Conservation (phyloP, 2,888 invertebrate genomes). For the Eupithecia pulchellata region DNA sequence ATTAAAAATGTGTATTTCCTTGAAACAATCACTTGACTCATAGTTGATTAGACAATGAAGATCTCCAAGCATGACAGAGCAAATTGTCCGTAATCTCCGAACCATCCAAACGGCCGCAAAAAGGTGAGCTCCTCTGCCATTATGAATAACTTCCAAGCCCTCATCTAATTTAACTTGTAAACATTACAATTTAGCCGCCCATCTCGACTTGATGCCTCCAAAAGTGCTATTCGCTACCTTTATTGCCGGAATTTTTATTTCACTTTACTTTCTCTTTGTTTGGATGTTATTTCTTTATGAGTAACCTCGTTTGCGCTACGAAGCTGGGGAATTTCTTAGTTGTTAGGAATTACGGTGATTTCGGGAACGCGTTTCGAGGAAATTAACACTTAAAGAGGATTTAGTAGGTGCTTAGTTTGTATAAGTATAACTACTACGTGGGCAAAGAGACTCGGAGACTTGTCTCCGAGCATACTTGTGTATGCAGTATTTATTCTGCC, state of each 20-base stretch:
- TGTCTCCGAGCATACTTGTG: no score
- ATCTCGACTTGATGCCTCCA: slow-evolving; percentile 74
- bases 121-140: slow-evolving; percentile 66
- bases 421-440: neutral
- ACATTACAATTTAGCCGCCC: slow-evolving; percentile 79
- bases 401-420: slow-evolving; percentile 7
- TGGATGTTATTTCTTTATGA: slow-evolving; percentile 66
- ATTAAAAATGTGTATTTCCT: no score
- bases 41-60: slow-evolving; percentile 24
- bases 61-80: slow-evolving; percentile 47
- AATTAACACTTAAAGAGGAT: slow-evolving; percentile 18
- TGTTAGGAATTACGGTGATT: slow-evolving; percentile 36
- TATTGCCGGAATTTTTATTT: slow-evolving; percentile 71
- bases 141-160: slow-evolving; percentile 75
- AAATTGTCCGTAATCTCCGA: slow-evolving; percentile 71
- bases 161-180: slow-evolving; percentile 82
- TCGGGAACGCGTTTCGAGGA: slow-evolving; percentile 10
- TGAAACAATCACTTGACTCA: slow-evolving; percentile 10
- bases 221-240: slow-evolving; percentile 75
- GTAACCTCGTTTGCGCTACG: slow-evolving; percentile 58
- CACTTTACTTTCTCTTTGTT: slow-evolving; percentile 64
- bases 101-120: slow-evolving; percentile 57
- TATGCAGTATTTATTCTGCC: neutral
- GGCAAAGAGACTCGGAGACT: neutral
- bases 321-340: slow-evolving; percentile 39